Conservation (phyloP, 2,797 vertebrate genomes). For the Ptychobarbus kaznakovi region DNA sequence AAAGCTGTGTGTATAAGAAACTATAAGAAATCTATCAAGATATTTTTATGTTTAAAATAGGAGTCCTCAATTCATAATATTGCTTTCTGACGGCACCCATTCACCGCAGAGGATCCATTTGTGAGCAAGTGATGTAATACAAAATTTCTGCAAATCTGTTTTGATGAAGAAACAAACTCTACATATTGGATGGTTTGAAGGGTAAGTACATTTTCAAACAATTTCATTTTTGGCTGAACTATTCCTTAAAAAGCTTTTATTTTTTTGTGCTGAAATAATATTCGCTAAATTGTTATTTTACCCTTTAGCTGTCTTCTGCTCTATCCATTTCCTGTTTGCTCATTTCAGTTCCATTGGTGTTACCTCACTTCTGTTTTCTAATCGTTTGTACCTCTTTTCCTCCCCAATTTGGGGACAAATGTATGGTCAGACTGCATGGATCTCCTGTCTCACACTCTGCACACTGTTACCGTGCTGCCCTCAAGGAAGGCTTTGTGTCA, state of each 20-base stretch:
- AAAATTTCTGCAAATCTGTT: background rate
- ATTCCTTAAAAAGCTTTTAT: background rate
- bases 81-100: too few species aligned
- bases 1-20: too few species aligned
- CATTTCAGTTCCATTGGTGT: background rate
- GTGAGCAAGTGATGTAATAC: background rate
- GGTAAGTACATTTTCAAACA: background rate
- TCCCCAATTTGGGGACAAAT: background rate
- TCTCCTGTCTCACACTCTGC: background rate
- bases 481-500: conserved; percentile 8
- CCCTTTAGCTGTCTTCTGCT: background rate
- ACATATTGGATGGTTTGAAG: background rate
- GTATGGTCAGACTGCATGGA: background rate
- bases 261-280: background rate
- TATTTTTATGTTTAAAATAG: too few species aligned
- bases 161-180: background rate
- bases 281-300: background rate
- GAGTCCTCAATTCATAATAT: too few species aligned
- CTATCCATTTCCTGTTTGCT: background rate
- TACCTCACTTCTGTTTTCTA: background rate
- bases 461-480: background rate
- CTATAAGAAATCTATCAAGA: too few species aligned
- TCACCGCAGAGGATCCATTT: background rate
- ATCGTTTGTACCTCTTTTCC: background rate
- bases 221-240: background rate